Percentiles rank a stretch among this genome's conserved stretches.
Conservation (phyloP, 2,797 vertebrate genomes). For the Pangasius larnaudii region DNA sequence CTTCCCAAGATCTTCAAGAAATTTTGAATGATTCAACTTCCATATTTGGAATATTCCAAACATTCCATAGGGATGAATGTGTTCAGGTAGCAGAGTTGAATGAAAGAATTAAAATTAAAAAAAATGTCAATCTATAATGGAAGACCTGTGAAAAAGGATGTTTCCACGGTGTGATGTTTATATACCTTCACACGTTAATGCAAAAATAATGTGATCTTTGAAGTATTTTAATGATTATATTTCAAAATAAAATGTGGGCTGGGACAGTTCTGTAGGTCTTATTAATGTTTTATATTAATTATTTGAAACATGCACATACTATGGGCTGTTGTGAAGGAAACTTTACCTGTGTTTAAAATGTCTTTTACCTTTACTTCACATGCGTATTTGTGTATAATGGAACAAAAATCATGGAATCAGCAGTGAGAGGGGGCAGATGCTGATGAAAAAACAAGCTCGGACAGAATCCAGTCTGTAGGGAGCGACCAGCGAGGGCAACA, state of each 20-base stretch:
- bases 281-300: background rate
- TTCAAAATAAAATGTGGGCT: background rate
- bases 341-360: background rate
- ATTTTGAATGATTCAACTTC: background rate
- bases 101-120: background rate
- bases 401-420: background rate
- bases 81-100: background rate
- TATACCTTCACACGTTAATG: background rate
- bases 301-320: background rate
- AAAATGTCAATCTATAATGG: too few relatives aligned
- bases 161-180: background rate
- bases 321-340: too few relatives aligned
- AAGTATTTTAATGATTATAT: background rate
- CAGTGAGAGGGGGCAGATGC: background rate
- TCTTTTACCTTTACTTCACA: background rate
- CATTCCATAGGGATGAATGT: background rate
- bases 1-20: background rate
- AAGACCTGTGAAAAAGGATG: background rate
- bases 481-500: constrained; percentile 30
- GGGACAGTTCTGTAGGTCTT: background rate
- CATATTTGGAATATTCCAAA: background rate
- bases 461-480: constrained; percentile 26
- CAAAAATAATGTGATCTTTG: background rate
- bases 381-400: background rate
- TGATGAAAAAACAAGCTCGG: constrained; percentile 39